Evolutionary conservation across 92 coral and sea anemone genomes (phyloP).

Genomic region (Parazoanthus darwini): DNA sequence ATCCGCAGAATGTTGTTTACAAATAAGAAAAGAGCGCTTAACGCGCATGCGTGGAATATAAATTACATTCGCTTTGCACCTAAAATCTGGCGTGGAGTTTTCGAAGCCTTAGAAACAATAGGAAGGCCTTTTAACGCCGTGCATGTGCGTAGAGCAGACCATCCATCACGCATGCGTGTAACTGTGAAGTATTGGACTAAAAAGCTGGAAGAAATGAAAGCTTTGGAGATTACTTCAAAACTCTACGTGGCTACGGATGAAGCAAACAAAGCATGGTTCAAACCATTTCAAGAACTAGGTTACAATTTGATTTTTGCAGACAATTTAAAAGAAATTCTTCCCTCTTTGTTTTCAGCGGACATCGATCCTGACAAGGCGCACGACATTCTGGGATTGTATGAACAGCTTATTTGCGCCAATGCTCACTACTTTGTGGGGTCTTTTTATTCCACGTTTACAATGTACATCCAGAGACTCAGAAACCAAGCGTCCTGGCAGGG

Average conservation of each 20-base stretch:
- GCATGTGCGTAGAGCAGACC: slow-evolving; percentile 89
- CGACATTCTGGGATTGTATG: slow-evolving; percentile 83
- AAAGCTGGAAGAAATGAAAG: slow-evolving; percentile 44
- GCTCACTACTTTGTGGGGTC: slow-evolving; percentile 84
- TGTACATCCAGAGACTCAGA: slow-evolving; percentile 74
- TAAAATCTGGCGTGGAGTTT: slow-evolving; percentile 56
- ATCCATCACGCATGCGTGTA: slow-evolving; percentile 68
- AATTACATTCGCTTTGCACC: slow-evolving; percentile 73
- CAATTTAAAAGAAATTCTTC: slow-evolving; percentile 45
- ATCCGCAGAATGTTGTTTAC: slow-evolving; percentile 68
- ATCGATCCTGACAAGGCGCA: slow-evolving; percentile 40
- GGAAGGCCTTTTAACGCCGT: slow-evolving; percentile 78
- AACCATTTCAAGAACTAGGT: slow-evolving; percentile 81
- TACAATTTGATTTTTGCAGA: slow-evolving; percentile 76
- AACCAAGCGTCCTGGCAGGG: slow-evolving; percentile 69
- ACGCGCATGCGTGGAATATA: slow-evolving; percentile 76
- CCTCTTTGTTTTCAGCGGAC: slow-evolving; percentile 9
- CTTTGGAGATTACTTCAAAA: slow-evolving; percentile 58
- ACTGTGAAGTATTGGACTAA: slow-evolving; percentile 67
- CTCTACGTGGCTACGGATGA: slow-evolving; percentile 98
- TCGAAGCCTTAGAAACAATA: slow-evolving; percentile 41
- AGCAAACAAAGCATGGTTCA: slow-evolving; percentile 77
- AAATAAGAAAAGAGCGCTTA: slow-evolving; percentile 62
- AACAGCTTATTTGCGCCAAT: slow-evolving; percentile 86
- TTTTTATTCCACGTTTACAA: slow-evolving; percentile 87